Conservation (phyloP, 2,797 vertebrate genomes). For the Pangasius macronema region DNA sequence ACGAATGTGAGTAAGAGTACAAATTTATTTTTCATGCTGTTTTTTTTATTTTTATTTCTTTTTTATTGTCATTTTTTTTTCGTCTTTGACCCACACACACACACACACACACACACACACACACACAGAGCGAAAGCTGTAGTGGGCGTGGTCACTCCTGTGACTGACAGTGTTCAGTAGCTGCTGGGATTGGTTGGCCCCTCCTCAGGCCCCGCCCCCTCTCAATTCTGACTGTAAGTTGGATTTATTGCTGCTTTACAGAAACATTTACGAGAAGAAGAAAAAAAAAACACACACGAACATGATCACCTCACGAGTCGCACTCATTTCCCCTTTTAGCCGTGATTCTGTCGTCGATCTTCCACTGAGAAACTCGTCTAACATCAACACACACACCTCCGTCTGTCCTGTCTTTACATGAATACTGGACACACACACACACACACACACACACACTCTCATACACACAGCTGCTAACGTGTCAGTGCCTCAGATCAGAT, state of each 20-base stretch:
- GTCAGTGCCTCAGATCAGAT: constrained; percentile 49
- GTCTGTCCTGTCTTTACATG: not conserved
- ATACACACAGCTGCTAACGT: constrained; percentile 44
- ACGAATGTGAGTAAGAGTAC: not conserved
- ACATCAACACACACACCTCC: constrained; percentile 30
- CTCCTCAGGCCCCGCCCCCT: constrained; percentile 49
- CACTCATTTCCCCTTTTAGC: constrained; percentile 43
- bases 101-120: constrained; percentile 8
- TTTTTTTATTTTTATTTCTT: not conserved
- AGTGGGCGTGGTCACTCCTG: constrained; percentile 58
- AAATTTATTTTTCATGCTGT: not conserved
- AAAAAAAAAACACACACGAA: constrained; percentile 29
- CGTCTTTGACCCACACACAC: constrained; percentile 23
- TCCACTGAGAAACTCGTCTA: constrained; percentile 4
- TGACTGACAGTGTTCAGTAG: constrained; percentile 61
- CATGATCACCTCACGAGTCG: constrained; percentile 48
- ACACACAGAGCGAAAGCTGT: constrained; percentile 49
- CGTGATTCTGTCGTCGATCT: not conserved
- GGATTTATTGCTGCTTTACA: constrained; percentile 59
- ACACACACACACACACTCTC: constrained; percentile 27
- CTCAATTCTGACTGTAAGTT: constrained; percentile 58
- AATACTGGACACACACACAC: constrained; percentile 34
- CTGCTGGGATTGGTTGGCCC: constrained; percentile 61
- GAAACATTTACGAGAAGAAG: constrained; percentile 35
- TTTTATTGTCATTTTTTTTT: not conserved